Evolutionary conservation across 2,797 vertebrate species (phyloP).

Genomic region (Cuniculus paca): DNA sequence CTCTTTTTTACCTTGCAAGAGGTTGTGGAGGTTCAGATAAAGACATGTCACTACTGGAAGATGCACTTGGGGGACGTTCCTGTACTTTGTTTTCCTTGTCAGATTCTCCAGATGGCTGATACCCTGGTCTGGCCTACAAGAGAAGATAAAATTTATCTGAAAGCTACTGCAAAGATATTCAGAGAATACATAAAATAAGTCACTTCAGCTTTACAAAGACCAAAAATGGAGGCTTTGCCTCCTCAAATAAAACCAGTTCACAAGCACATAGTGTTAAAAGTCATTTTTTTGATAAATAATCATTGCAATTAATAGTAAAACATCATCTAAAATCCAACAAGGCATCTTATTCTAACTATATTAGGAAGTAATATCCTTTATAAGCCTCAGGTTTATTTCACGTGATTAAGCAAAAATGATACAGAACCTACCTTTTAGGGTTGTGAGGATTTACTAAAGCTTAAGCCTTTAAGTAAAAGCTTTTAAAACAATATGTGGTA

Average conservation of each 20-base stretch:
- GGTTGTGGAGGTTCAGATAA: constrained; percentile 92
- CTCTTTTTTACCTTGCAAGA: constrained; percentile 86
- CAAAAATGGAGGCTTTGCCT: background rate
- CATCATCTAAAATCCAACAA: constrained; percentile 55
- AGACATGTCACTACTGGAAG: constrained; percentile 97
- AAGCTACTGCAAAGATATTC: constrained; percentile 35
- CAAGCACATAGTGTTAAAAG: constrained; percentile 49
- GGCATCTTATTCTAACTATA: background rate
- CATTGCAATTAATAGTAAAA: constrained; percentile 61
- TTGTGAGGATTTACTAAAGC: constrained; percentile 25
- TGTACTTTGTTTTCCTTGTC: constrained; percentile 98
- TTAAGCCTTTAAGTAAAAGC: background rate
- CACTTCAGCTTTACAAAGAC: constrained; percentile 55
- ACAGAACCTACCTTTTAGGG: background rate
- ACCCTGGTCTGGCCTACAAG: constrained; percentile 91
- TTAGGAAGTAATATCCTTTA: constrained; percentile 12
- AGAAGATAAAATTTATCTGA: constrained; percentile 67
- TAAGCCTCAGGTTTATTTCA: constrained; percentile 51
- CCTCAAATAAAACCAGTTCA: constrained; percentile 57
- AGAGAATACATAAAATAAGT: constrained; percentile 8
- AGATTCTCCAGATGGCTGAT: constrained; percentile 98
- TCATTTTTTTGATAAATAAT: background rate
- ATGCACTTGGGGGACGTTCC: constrained; percentile 94
- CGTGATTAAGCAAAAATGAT: background rate
- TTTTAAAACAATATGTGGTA: constrained; percentile 50